A percentile compares a stretch with the other conserved stretches of the same genome.
phyloP scores from a whole-genome alignment of 2,797 vertebrate species.

The Falco biarmicus region DNA sequence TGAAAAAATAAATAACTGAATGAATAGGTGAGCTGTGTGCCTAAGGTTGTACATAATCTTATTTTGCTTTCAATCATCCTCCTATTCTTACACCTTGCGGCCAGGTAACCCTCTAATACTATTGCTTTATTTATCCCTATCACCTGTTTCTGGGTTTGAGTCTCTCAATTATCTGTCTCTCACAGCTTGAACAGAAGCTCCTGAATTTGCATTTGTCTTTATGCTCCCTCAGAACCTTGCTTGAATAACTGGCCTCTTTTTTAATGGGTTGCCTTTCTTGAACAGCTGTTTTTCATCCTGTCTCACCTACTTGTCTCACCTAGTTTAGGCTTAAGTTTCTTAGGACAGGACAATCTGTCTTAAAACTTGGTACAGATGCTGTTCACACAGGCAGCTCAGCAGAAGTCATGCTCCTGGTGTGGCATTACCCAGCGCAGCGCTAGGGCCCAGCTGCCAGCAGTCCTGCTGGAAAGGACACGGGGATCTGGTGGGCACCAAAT shows the following conservation, averaged over 20 bases:
- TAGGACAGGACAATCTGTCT: not conserved
- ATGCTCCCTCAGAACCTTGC: not conserved
- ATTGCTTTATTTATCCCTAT: not conserved
- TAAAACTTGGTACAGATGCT: not conserved
- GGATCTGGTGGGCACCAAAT: not conserved
- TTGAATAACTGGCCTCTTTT: not conserved
- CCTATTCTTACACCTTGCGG: not conserved
- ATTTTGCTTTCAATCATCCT: not conserved
- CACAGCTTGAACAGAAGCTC: not conserved
- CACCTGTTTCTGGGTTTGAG: not conserved
- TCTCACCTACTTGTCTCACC: not conserved
- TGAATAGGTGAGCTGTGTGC: not conserved
- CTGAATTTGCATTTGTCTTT: not conserved
- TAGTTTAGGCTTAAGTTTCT: not conserved
- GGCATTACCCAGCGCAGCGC: accelerated
- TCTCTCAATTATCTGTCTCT: not conserved
- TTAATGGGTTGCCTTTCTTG: not conserved
- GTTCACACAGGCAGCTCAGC: not conserved
- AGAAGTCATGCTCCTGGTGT: not conserved
- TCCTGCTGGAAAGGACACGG: accelerated
- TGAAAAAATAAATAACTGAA: slow-evolving; percentile 28
- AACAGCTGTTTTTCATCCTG: not conserved
- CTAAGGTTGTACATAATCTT: not conserved
- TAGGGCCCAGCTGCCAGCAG: accelerated
- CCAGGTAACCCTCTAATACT: not conserved